phyloP scores from a whole-genome alignment of 2,113 vertebrate species.

The Alaudala cheleensis region DNA sequence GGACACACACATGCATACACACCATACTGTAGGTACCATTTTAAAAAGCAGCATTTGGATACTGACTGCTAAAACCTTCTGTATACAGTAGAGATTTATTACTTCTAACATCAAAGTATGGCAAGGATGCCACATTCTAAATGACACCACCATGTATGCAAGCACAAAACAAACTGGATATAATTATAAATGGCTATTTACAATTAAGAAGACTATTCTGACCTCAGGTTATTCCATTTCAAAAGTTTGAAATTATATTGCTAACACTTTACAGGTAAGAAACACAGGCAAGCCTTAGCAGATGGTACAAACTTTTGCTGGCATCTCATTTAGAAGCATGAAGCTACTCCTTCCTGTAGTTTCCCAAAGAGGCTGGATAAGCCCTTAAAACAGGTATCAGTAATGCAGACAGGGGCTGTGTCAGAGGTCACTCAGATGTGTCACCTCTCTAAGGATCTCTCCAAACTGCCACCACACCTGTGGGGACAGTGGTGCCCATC shows the following conservation, averaged over 20 bases:
- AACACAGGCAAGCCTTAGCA: background rate
- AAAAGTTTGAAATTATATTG: background rate
- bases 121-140: background rate
- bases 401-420: background rate
- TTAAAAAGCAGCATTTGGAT: background rate
- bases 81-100: background rate
- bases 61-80: background rate
- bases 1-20: accelerated
- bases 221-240: background rate
- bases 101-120: background rate
- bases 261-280: background rate
- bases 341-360: background rate
- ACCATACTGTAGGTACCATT: background rate
- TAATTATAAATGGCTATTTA: background rate
- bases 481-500: background rate
- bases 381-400: background rate
- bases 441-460: background rate
- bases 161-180: background rate
- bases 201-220: background rate
- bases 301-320: background rate
- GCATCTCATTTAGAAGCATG: background rate
- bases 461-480: background rate
- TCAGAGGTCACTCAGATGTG: background rate
- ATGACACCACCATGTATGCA: background rate
- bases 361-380: background rate